phyloP scores from a whole-genome alignment of 2,888 invertebrate species.

The Spodoptera picta region DNA sequence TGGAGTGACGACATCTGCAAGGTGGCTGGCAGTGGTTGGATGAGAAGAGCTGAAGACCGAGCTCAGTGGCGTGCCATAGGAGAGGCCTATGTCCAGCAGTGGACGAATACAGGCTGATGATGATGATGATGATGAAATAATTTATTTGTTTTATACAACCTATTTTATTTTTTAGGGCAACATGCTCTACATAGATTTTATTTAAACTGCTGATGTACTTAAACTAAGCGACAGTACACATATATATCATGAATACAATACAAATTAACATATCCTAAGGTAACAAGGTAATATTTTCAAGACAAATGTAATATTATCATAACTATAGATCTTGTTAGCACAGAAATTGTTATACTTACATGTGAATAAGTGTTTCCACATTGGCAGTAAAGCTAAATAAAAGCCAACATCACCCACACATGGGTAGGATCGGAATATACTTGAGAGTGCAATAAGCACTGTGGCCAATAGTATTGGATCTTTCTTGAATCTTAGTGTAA shows the following conservation, averaged over 20 bases:
- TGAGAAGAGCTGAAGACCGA: too few relatives aligned
- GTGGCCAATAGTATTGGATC: constrained; percentile 95
- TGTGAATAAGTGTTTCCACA: constrained; percentile 96
- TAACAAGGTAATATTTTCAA: constrained; percentile 3
- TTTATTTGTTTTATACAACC: too few relatives aligned
- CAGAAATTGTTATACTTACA: constrained; percentile 90
- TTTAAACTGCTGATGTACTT: too few relatives aligned
- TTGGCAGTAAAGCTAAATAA: constrained; percentile 95
- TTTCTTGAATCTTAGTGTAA: constrained; percentile 93
- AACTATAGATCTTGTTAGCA: not conserved
- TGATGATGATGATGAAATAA: too few relatives aligned
- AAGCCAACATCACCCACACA: constrained; percentile 98
- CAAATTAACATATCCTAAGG: constrained; percentile 11
- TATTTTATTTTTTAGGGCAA: too few relatives aligned
- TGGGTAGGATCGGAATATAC: constrained; percentile 98
- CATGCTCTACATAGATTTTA: too few relatives aligned
- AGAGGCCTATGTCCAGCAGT: too few relatives aligned
- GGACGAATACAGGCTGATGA: too few relatives aligned
- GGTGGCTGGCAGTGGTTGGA: too few relatives aligned
- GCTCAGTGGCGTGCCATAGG: too few relatives aligned
- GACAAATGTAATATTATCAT: not conserved
- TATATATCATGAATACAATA: not conserved
- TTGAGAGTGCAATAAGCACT: constrained; percentile 93
- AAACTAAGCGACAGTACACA: too few relatives aligned
- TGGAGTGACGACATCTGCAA: too few relatives aligned